Evolutionary conservation across 2,888 invertebrate species (phyloP), one percentile per base, ranked within the genome.

Genomic region (Serripes groenlandicus): DNA sequence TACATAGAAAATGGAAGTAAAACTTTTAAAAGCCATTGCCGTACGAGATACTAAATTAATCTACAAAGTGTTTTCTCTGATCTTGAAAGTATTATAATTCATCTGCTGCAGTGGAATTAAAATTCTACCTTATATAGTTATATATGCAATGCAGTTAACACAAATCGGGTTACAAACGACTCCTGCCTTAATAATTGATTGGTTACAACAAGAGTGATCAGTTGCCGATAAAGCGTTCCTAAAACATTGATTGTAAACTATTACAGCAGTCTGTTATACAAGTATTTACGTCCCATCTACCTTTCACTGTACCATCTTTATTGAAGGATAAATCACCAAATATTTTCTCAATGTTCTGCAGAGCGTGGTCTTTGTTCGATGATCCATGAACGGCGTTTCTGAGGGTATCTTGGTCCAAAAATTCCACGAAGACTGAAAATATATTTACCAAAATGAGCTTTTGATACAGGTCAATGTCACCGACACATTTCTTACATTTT

Each of bases 371-470:
- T 32, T 68, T 21, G 30, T 85, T 85, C 15, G 93, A 92, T 62
- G 92, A 90, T 5, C 93, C 94, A 64, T 94, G 94, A 5, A 94
- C 90, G 7, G 94, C 94, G 77, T 94, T 94, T 37, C 88, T 83
- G 52, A 93, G 81, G 11, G 91, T 84, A 74, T 92, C 91, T 66
- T 75, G n/a, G 81, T 32, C 94, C 94, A 86, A 89, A 94, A 78
- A 88, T 76, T n/a, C 94, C 94, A 56, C 94, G 90, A 35, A 94
- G 69, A 35, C 94, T 94, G 86, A 34, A 68, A 49, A 42, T 1
- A 42, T 18, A n/a, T n/a, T n/a, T n/a, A n/a, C n/a, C n/a, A n/a
- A n/a, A n/a, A n/a, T n/a, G n/a, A n/a, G n/a, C n/a, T n/a, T n/a
- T n/a, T n/a, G n/a, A n/a, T n/a, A n/a, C n/a, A n/a, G n/a, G n/a